These are phyloP conservation scores for Phorcus lineatus DNA, from an alignment of 2,888 invertebrate genomes.

Conservation along the genomic window DNA sequence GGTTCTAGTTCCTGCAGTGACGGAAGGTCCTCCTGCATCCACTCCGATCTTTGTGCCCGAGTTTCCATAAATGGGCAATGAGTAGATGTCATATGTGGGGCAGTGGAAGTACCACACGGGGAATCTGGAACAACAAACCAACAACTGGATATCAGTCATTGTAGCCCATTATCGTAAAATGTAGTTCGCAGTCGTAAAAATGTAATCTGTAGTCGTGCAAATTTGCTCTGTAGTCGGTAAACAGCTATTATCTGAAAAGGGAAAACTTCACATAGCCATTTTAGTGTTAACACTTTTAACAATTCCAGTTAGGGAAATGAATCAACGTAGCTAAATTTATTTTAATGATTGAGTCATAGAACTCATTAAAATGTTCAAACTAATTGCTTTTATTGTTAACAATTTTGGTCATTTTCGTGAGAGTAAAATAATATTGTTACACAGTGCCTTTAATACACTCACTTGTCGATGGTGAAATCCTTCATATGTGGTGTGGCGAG, in stretches of 20 bases:
- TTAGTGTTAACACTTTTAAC: no score
- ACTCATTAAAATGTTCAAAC: no score
- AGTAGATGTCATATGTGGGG: slow-evolving; percentile 61
- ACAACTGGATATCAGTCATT: not conserved
- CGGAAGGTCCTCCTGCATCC: slow-evolving; percentile 67
- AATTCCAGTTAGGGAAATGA: no score
- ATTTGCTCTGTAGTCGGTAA: no score
- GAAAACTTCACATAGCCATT: no score
- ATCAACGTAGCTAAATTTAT: no score
- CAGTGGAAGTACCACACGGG: slow-evolving; percentile 69
- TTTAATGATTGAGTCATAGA: no score
- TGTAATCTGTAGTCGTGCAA: no score
- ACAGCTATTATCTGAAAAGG: no score
- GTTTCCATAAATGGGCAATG: slow-evolving; percentile 68
- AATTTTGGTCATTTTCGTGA: not conserved
- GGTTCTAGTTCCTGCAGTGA: slow-evolving; percentile 64
- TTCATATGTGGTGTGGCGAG: slow-evolving; percentile 67
- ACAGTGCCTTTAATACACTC: slow-evolving; percentile 21
- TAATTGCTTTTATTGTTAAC: not conserved
- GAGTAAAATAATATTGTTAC: no score
- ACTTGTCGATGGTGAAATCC: slow-evolving; percentile 71
- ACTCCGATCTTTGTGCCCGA: slow-evolving; percentile 70
- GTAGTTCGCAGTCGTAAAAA: no score
- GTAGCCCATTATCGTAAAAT: no score
- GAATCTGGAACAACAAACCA: slow-evolving; percentile 49